A percentile compares a stretch with the other conserved stretches of the same genome.
These are phyloP conservation scores for Philopedon plagiatum DNA, from an alignment of 2,888 invertebrate species.

Conservation along the genomic window DNA sequence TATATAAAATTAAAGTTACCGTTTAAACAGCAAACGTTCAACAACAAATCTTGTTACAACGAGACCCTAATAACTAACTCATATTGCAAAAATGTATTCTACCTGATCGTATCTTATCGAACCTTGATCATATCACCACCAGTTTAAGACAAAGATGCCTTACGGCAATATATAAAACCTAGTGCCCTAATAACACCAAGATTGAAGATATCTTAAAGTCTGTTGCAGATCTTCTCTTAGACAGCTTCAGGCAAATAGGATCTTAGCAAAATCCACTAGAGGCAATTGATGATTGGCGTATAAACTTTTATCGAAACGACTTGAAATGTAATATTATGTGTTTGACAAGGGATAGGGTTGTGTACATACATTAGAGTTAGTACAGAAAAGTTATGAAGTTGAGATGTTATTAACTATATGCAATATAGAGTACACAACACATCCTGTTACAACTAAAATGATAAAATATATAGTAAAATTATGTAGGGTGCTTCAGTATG, in stretches of 20 bases:
- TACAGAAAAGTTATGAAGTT: too few relatives aligned
- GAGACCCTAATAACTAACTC: too few relatives aligned
- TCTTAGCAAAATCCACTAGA: constrained; percentile 12
- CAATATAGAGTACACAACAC: too few relatives aligned
- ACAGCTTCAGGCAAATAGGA: neutral
- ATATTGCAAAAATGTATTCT: neutral
- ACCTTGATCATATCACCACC: constrained; percentile 4
- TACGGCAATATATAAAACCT: constrained; percentile 28
- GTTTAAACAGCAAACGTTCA: too few relatives aligned
- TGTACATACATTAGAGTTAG: neutral
- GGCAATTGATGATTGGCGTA: constrained; percentile 21
- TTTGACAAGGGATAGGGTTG: constrained; percentile 4
- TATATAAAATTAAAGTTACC: too few relatives aligned
- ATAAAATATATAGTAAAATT: too few relatives aligned
- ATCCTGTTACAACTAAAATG: too few relatives aligned
- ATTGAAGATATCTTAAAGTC: constrained; percentile 38
- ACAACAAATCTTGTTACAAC: too few relatives aligned
- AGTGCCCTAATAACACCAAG: constrained; percentile 54
- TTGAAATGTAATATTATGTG: constrained; percentile 6
- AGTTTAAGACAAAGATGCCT: constrained; percentile 3
- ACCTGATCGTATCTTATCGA: constrained; percentile 8
- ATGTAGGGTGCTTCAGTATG: too few relatives aligned
- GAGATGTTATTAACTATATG: too few relatives aligned
- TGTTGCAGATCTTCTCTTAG: constrained; percentile 14
- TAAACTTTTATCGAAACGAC: neutral